Base-by-base conservation (phyloP, 64 coral and sea anemone genomes). In the Montipora sp. region DNA sequence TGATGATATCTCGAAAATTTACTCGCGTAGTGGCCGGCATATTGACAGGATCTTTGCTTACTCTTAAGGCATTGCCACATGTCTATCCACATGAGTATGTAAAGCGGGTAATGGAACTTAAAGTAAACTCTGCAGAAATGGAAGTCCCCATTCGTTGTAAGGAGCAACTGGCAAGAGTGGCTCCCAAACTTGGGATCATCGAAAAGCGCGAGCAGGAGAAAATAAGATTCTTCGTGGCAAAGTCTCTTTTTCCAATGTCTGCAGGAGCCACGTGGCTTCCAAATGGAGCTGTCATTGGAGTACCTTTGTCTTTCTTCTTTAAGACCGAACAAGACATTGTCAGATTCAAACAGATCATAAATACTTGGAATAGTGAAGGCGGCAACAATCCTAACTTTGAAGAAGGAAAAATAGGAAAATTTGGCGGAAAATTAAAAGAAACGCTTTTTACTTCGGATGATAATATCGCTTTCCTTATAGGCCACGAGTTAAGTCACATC, bases 401-500 rank as follows among this genome's bases (percentile, higher is more conserved):
- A 88, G 77, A 94, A 14, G 90, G 92, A 11, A 91, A 89, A 58
- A 48, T 96, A 77, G 98, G 94, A 14, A 51, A 36, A 36, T 36
- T 36, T 36, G 36, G 36, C 36, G 36, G 27, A 18, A 94, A 92
- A 84, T 61, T 99, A 8, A 95, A 90, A 51, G 88, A 92, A 7
- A 93, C 94, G 47, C 75, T 96, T 3, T 9, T 99, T 24, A 85
- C 87, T 69, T 94, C 82, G 63, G 95, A 99, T 70, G 90, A 94
- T 76, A 96, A 96, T 16, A 60, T 99, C 75, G 89, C 86, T 1
- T 99, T 99, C 82, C 85, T 96, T 58, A 93, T 99, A 47, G 98
- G 83, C 49, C 98, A 96, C 46, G 98, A 99, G 49, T n/a, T 99
- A 44, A 90, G 84, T 59, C 98, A 99, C 70, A 92, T 96, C 46